Percentiles rank a stretch among this genome's conserved stretches.
Conservation (phyloP, 2,797 vertebrate species). For the Mormyrops attenuatus region DNA sequence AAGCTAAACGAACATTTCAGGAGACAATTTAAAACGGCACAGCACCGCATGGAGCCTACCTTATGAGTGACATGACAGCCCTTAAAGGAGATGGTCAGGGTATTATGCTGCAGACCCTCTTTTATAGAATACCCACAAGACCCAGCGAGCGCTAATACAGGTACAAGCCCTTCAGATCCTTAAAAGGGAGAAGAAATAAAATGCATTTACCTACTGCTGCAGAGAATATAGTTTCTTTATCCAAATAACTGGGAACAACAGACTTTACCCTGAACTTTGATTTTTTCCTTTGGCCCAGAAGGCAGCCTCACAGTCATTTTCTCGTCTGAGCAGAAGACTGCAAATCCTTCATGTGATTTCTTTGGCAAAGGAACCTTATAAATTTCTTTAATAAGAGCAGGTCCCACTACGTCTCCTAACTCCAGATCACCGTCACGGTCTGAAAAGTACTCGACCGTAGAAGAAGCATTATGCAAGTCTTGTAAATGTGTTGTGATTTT, state of each 20-base stretch:
- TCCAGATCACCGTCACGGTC: not conserved
- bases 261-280: not conserved
- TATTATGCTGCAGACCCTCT: not conserved
- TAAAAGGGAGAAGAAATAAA: not conserved
- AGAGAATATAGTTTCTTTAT: not conserved
- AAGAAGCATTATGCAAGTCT: not conserved
- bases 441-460: not conserved
- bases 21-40: not conserved
- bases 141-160: not conserved
- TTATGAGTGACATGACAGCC: conserved; percentile 1
- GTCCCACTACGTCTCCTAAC: not conserved
- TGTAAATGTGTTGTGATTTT: not conserved
- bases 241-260: not conserved
- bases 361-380: not conserved
- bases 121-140: not conserved
- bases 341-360: not conserved
- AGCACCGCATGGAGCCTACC: not conserved
- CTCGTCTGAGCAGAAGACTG: not conserved
- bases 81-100: not conserved
- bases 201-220: not conserved
- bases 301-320: not conserved
- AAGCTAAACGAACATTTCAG: not conserved
- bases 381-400: not conserved
- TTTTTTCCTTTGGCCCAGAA: not conserved
- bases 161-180: not conserved